A percentile compares a stretch with the other conserved stretches of the same genome.
phyloP scores from a whole-genome alignment of 2,797 vertebrate species.

The Parotocinclus haroldoi region DNA sequence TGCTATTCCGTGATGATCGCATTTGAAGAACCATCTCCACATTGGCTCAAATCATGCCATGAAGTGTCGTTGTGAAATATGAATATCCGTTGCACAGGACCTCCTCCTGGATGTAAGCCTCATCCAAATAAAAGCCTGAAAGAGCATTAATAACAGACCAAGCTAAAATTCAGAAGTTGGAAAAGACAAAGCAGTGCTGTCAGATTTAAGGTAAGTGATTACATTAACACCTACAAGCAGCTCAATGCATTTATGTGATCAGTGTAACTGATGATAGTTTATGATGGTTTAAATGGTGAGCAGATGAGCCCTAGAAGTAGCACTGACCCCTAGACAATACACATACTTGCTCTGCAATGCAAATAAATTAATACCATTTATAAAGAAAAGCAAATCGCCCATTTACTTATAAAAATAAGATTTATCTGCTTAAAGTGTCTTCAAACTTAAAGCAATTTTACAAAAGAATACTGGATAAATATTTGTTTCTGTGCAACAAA shows the following conservation, averaged over 20 bases:
- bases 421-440: too few species aligned
- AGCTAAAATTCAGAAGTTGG: neutral
- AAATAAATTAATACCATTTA: too few species aligned
- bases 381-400: too few species aligned
- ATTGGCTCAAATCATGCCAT: conserved; percentile 17
- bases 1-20: neutral
- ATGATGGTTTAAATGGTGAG: too few species aligned
- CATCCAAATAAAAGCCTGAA: conserved; percentile 60
- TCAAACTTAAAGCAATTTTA: neutral
- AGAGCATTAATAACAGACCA: conserved; percentile 48
- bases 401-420: too few species aligned
- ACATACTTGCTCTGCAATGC: too few species aligned
- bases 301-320: too few species aligned
- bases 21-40: neutral
- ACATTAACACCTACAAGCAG: conserved; percentile 20
- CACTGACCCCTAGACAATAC: too few species aligned
- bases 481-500: neutral
- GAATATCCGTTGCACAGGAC: conserved; percentile 46
- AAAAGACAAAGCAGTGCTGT: too few species aligned
- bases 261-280: too few species aligned
- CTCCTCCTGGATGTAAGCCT: conserved; percentile 42
- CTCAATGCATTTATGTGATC: neutral
- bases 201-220: conserved; percentile 43
- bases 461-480: neutral
- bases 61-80: conserved; percentile 26